Evolutionary conservation across 2,797 vertebrate species (phyloP).

Genomic region (Acanthiza pusilla): DNA sequence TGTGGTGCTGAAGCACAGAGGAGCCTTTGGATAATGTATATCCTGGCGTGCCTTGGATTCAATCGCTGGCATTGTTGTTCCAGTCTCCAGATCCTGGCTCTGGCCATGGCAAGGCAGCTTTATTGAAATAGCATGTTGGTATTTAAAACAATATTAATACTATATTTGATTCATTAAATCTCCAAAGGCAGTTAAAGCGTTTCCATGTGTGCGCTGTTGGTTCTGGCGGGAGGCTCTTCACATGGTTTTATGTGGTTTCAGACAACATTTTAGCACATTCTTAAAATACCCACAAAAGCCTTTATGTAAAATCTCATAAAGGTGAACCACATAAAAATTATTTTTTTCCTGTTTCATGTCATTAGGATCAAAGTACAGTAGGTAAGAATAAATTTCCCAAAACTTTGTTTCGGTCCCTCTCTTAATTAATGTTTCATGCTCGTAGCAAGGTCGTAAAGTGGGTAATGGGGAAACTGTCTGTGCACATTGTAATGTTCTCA

Average conservation of each 20-base stretch:
- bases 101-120: slow-evolving; percentile 24
- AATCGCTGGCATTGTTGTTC: background rate
- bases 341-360: slow-evolving; percentile 68
- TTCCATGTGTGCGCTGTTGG: slow-evolving; percentile 76
- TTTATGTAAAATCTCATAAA: slow-evolving; percentile 80
- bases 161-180: slow-evolving; percentile 73
- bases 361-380: slow-evolving; percentile 75
- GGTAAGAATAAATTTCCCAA: slow-evolving; percentile 68
- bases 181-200: slow-evolving; percentile 66
- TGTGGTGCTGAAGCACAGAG: background rate
- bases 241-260: slow-evolving; percentile 74
- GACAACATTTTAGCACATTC: slow-evolving; percentile 80
- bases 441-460: slow-evolving; percentile 30
- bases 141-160: slow-evolving; percentile 74
- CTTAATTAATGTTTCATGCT: slow-evolving; percentile 63
- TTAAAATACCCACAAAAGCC: slow-evolving; percentile 81
- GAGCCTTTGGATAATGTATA: background rate
- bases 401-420: slow-evolving; percentile 37
- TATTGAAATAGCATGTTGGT: slow-evolving; percentile 66
- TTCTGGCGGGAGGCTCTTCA: slow-evolving; percentile 67
- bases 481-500: background rate
- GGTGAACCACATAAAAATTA: slow-evolving; percentile 69
- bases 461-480: slow-evolving; percentile 11
- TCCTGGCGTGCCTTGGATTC: background rate
- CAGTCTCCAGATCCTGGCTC: background rate